These are phyloP conservation scores for Phoxinus phoxinus DNA, from an alignment of 2,113 vertebrate genomes.

Conservation along the genomic window DNA sequence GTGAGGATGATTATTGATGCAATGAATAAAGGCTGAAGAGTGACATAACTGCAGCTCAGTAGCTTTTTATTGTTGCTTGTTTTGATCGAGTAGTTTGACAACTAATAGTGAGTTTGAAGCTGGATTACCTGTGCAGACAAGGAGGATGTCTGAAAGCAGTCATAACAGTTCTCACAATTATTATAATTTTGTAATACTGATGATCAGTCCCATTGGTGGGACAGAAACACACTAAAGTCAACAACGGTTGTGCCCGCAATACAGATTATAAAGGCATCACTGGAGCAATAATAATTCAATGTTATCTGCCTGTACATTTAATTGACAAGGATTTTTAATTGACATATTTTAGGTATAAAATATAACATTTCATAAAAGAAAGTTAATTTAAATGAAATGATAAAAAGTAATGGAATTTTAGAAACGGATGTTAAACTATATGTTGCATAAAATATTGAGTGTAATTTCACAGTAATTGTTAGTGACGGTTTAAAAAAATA, in stretches of 20 bases:
- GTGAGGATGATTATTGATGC: not conserved
- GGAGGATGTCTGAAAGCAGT: not conserved
- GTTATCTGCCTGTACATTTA: not conserved
- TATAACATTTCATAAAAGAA: not conserved
- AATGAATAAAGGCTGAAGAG: not conserved
- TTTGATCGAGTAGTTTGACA: not conserved
- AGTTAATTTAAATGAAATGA: not conserved
- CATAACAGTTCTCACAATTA: not conserved
- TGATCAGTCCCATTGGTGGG: not conserved
- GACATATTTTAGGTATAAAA: not conserved
- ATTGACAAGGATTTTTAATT: not conserved
- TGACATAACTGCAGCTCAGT: not conserved
- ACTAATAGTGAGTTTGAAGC: not conserved
- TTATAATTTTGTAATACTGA: not conserved
- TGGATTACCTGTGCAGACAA: not conserved
- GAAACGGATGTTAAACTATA: not conserved
- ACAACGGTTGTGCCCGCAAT: not conserved
- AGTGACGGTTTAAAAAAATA: not conserved
- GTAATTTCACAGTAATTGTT: not conserved
- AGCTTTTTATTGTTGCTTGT: not conserved
- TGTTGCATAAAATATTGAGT: not conserved
- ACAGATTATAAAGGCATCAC: not conserved
- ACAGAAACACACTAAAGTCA: not conserved
- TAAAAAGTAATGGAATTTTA: not conserved
- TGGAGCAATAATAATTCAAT: not conserved